Evolutionary conservation across 2,888 invertebrate genomes (phyloP), one percentile per base, ranked within the genome.

Genomic region (Idaea dimidiata): DNA sequence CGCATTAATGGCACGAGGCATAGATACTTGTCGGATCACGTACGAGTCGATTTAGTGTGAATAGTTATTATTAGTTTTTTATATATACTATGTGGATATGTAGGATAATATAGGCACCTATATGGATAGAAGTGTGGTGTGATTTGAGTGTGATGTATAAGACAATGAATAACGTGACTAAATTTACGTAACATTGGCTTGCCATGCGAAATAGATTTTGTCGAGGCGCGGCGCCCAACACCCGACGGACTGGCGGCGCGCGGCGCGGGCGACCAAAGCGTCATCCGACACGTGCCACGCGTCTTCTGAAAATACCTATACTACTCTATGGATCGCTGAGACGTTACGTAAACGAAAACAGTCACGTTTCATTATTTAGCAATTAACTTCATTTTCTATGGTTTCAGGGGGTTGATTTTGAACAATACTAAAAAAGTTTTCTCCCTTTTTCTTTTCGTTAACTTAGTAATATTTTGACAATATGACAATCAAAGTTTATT

Each of bases 181-280:
- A 8, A 43, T 14, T 8, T 43, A 43, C 14, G 43, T 43, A 43
- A 43, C 43, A 14, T 43, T 43, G 43, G 43, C 43, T 3, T 14
- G 43, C 43, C 43, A 43, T 43, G 43, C 43, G 43, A 43, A 43
- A 43, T 43, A 43, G 43, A 43, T 43, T 43, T 43, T 43, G 43
- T 43, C 43, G 43, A 7, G 43, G 43, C 43, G 43, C 43, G 14
- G 43, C 8, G 8, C 43, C 10, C 43, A 14, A 14, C 24, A 24
- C 24, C 24, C 43, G 33, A 14, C 33, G 33, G 1, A 14, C 1
- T 1, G 43, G 10, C 10, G 43, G 43, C 10, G 14, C 14, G 43
- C 8, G 43, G 7, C 14, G 43, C 43, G 43, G 43, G 43, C 43
- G 43, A 1, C 2, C 43, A 14, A 0, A 3, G 43, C 43, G 43